These are phyloP conservation scores for Flexamia atlantica DNA, from an alignment of 2,888 invertebrate species.

Conservation along the genomic window DNA sequence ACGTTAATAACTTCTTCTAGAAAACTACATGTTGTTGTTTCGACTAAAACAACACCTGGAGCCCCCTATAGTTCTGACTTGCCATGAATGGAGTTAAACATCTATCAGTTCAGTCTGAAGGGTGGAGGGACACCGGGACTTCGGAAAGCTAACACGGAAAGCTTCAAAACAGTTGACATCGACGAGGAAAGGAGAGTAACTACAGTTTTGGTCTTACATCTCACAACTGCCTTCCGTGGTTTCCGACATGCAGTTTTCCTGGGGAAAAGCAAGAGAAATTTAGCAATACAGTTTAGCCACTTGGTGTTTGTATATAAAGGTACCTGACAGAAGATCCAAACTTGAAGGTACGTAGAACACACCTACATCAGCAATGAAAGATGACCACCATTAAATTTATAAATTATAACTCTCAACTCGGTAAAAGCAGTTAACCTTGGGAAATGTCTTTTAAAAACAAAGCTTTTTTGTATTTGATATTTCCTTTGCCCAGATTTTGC, in stretches of 20 bases:
- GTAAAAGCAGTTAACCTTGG: no score
- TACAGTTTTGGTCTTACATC: conserved; percentile 49
- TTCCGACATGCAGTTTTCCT: conserved; percentile 64
- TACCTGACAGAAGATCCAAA: no score
- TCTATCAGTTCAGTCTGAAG: background rate
- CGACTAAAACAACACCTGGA: background rate
- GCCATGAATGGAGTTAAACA: background rate
- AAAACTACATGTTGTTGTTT: conserved; percentile 36
- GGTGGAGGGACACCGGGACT: background rate
- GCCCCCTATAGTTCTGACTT: background rate
- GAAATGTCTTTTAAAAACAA: no score
- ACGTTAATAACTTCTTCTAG: conserved; percentile 16
- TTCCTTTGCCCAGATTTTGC: no score
- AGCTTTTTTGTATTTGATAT: no score
- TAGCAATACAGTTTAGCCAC: no score
- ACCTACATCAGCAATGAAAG: no score
- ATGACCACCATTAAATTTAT: no score
- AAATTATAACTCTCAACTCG: no score
- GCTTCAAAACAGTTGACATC: conserved; percentile 29
- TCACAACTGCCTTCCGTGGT: conserved; percentile 63
- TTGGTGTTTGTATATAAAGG: no score
- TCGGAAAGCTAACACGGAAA: conserved; percentile 21
- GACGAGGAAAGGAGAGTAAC: conserved; percentile 7
- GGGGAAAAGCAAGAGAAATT: background rate
- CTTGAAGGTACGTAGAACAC: no score